These are phyloP conservation scores for Sebastes trivittatus DNA, from an alignment of 2,797 vertebrate species.

Conservation along the genomic window DNA sequence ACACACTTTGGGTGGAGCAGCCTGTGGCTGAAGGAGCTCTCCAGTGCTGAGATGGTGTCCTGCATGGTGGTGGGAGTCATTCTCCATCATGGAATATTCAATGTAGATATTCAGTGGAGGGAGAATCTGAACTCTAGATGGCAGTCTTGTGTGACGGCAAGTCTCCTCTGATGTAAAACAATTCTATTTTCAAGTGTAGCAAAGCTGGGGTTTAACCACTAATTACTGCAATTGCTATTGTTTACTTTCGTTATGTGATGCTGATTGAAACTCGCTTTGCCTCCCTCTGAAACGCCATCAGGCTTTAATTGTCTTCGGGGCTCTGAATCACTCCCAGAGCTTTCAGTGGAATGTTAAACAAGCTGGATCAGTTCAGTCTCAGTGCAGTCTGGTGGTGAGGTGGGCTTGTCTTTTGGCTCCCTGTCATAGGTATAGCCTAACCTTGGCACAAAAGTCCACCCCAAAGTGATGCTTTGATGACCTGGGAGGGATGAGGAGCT, in stretches of 20 bases:
- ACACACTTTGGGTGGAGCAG: too few relatives aligned
- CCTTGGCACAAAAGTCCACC: conserved; percentile 7
- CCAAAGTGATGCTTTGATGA: conserved; percentile 2
- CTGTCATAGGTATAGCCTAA: conserved; percentile 27
- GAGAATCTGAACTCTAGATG: conserved; percentile 47
- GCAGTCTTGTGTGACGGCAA: conserved; percentile 42
- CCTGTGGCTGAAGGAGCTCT: too few relatives aligned
- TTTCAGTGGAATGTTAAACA: conserved; percentile 48
- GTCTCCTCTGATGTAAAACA: conserved; percentile 3
- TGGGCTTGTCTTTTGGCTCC: conserved; percentile 1
- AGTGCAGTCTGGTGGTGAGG: neutral
- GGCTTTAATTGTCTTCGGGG: conserved; percentile 34
- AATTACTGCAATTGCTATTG: conserved; percentile 59
- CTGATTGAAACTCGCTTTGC: conserved; percentile 47
- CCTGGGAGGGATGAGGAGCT: neutral
- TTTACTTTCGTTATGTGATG: conserved; percentile 54
- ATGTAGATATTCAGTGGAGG: neutral
- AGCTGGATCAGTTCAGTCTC: conserved; percentile 11
- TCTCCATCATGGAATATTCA: too few relatives aligned
- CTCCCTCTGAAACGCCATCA: conserved; percentile 40
- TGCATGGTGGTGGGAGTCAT: too few relatives aligned
- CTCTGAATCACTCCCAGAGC: conserved; percentile 8
- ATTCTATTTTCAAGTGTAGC: conserved; percentile 16
- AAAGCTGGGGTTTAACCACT: conserved; percentile 51
- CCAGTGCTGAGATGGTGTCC: too few relatives aligned